Base-by-base conservation (phyloP, 30 jellyfish, hydroid and myxozoan genomes). In the Pseudorhiza aurosa region DNA sequence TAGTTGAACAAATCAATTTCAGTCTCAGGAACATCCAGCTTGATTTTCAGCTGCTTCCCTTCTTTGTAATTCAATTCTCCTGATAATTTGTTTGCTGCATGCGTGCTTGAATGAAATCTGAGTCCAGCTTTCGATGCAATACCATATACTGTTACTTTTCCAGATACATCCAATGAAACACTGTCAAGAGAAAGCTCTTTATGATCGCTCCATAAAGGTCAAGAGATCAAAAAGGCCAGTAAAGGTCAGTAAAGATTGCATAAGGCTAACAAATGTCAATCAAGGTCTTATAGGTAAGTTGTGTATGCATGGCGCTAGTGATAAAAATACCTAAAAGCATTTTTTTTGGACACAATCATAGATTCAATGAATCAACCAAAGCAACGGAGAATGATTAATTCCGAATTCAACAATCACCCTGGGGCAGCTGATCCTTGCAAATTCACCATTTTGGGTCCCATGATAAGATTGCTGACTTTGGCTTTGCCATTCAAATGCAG, bases 111-210 rank as follows among this genome's bases (percentile, higher is more conserved):
- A 50, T 80, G 79, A 37, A 86, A 64, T 15, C 89, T 60, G 17
- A 92, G 47, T 0, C 99, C 99, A 36, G 84, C 88, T 83, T 81
- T 60, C 0, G 97, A 82, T 27, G 69, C 85, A 24, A 60, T 27
- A 0, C 97, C 92, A 68, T 93, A 95, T 14, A 93, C 97, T 0
- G 85, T 82, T 17, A 93, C 88, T 68, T 87, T 80, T 26, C 93
- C 97, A 21, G 99, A 93, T 1, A 76, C 82, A 69, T 82, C 96
- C 24, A 84, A 33, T 25, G 99, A 71, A 6, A 76, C 94, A 69
- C 99, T 93, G 56, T 12, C n/a, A 77, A 42, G 5, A 31, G 27
- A 25, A 19, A 26, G 28, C n/a, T n/a, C n/a, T n/a, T n/a, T n/a
- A n/a, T n/a, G n/a, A n/a, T n/a, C n/a, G n/a, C n/a, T n/a, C n/a